Conservation (phyloP, 2,113 vertebrate species). For the Thymallus thymallus region DNA sequence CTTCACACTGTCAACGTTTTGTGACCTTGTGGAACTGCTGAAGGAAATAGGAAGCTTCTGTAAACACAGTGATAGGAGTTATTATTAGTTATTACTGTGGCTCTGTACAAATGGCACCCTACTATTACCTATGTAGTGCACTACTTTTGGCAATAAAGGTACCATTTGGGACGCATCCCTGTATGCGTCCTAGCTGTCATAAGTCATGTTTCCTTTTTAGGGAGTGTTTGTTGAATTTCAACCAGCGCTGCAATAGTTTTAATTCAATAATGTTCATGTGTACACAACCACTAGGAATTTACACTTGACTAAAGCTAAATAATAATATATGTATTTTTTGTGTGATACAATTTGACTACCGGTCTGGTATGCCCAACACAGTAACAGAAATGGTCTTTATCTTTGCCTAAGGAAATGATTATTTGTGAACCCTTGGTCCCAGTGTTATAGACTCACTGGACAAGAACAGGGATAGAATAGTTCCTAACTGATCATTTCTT, state of each 20-base stretch:
- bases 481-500: constrained; percentile 5
- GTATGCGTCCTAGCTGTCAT: constrained; percentile 7
- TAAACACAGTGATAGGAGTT: constrained; percentile 45
- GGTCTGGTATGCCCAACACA: not conserved
- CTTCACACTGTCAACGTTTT: constrained; percentile 33
- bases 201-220: constrained; percentile 26
- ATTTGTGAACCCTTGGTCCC: constrained; percentile 18
- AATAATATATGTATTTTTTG: not conserved
- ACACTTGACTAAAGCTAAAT: not conserved
- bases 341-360: constrained; percentile 11
- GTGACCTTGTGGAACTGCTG: constrained; percentile 12
- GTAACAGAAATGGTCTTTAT: not conserved
- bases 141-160: too few relatives aligned
- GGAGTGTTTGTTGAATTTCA: not conserved
- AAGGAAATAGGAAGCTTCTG: constrained; percentile 53
- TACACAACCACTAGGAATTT: constrained; percentile 20
- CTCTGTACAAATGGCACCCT: too few relatives aligned
- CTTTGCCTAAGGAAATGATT: not conserved
- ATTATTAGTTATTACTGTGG: constrained; percentile 1
- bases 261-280: constrained; percentile 5
- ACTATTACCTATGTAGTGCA: too few relatives aligned
- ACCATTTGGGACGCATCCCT: too few relatives aligned
- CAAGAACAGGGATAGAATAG: constrained; percentile 3
- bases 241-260: constrained; percentile 21
- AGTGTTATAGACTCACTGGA: constrained; percentile 15